phyloP scores from a whole-genome alignment of 2,888 invertebrate species.

The Andricus quercusramuli region DNA sequence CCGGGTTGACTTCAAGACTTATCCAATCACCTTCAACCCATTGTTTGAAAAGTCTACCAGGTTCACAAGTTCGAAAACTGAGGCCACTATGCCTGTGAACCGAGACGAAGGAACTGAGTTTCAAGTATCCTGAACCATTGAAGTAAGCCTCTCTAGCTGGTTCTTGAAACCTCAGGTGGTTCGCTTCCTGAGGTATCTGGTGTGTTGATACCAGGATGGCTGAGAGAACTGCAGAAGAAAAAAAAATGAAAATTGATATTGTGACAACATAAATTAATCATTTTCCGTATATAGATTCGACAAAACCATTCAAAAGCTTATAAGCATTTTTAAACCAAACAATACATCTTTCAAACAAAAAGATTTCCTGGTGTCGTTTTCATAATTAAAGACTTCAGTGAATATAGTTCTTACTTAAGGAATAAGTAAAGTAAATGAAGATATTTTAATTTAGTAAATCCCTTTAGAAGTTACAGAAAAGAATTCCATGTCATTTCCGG shows the following conservation, averaged over 20 bases:
- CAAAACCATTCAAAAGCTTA: not conserved
- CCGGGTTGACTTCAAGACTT: constrained; percentile 75
- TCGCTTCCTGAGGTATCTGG: constrained; percentile 46
- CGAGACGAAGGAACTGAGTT: constrained; percentile 86
- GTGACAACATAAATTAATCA: not conserved
- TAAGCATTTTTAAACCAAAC: not conserved
- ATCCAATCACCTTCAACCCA: constrained; percentile 71
- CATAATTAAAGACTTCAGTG: not conserved
- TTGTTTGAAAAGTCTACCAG: constrained; percentile 78
- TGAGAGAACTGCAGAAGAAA: constrained; percentile 15
- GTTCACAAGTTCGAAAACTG: constrained; percentile 89
- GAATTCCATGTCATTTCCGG: not conserved
- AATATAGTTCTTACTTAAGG: too few species aligned
- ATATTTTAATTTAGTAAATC: too few species aligned
- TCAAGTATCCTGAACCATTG: constrained; percentile 89
- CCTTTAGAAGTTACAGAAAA: too few species aligned
- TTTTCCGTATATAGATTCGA: too few species aligned
- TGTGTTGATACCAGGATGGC: constrained; percentile 34
- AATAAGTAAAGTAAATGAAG: too few species aligned
- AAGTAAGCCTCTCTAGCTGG: constrained; percentile 87
- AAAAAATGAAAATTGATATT: not conserved
- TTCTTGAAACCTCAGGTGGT: constrained; percentile 39
- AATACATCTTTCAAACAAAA: not conserved
- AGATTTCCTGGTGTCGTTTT: not conserved
- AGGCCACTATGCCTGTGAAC: constrained; percentile 90